A percentile compares a stretch with the other conserved stretches of the same genome.
Evolutionary conservation across 2,797 vertebrate species (phyloP).

Genomic region (Enteromius unitaeniatus): DNA sequence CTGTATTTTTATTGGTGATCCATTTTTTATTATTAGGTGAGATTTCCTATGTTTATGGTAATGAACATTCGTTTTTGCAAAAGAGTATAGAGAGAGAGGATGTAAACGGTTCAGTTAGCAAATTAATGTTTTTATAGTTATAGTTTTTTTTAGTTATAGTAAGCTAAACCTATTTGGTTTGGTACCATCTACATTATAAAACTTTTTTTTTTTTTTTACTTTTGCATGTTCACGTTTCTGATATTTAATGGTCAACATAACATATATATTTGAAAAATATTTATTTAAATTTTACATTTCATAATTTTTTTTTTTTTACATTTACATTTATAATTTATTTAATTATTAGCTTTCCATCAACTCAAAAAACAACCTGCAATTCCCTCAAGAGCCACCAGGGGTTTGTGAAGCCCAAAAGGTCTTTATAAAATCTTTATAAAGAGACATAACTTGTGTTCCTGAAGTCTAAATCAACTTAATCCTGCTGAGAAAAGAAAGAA

Average conservation of each 20-base stretch:
- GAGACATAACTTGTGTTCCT: background rate
- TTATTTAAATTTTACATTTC: background rate
- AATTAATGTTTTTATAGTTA: background rate
- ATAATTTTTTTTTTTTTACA: background rate
- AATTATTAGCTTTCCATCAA: background rate
- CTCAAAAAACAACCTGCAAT: background rate
- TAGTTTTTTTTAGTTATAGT: too few relatives aligned
- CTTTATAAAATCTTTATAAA: background rate
- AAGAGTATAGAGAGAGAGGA: background rate
- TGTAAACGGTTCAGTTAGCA: background rate
- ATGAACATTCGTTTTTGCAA: background rate
- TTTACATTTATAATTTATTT: background rate
- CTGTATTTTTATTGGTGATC: background rate
- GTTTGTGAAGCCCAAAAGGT: background rate
- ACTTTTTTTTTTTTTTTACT: too few relatives aligned
- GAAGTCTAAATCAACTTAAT: background rate
- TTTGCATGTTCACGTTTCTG: background rate
- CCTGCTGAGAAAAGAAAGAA: background rate
- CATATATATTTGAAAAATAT: too few relatives aligned
- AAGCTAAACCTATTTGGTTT: background rate
- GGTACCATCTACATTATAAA: background rate
- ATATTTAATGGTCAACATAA: background rate
- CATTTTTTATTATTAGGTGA: background rate
- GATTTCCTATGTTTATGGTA: background rate
- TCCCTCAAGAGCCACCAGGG: slow-evolving; percentile 2